Conservation (phyloP, 2,797 vertebrate genomes). For the Benthosema pterotum region DNA sequence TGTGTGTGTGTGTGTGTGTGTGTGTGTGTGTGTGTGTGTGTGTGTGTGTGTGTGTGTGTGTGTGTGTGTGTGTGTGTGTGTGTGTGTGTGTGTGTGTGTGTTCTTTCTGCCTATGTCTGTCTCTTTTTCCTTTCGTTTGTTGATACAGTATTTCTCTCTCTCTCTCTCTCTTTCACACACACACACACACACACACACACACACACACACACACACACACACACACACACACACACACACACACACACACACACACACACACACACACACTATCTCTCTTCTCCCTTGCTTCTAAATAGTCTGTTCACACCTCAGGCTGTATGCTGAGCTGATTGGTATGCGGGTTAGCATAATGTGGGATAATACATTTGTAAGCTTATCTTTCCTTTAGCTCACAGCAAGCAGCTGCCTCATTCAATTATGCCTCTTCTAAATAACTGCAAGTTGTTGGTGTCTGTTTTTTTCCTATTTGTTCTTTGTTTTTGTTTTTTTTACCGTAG, state of each 20-base stretch:
- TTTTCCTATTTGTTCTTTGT: slow-evolving; percentile 14
- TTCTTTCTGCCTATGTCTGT: slow-evolving; percentile 4
- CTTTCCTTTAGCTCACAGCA: slow-evolving; percentile 51
- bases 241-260: slow-evolving; percentile 13
- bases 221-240: no score
- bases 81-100: no score
- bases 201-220: not conserved
- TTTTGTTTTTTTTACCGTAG: slow-evolving; percentile 5
- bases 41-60: no score
- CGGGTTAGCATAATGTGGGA: slow-evolving; percentile 35
- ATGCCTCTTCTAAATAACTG: slow-evolving; percentile 55
- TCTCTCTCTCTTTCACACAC: no score
- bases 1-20: not conserved
- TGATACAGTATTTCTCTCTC: not conserved
- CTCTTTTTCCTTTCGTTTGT: slow-evolving; percentile 20
- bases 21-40: no score
- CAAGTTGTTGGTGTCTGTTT: slow-evolving; percentile 36
- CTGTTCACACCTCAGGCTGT: slow-evolving; percentile 51
- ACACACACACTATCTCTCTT: slow-evolving; percentile 4
- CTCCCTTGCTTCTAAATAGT: slow-evolving; percentile 40
- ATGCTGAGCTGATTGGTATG: slow-evolving; percentile 53
- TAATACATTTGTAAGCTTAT: slow-evolving; percentile 60
- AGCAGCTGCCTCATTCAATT: slow-evolving; percentile 57
- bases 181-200: no score
- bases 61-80: no score